A percentile compares a stretch with the other conserved stretches of the same genome.
phyloP scores from a whole-genome alignment of 2,888 invertebrate genomes.

The Ligdia adustata region DNA sequence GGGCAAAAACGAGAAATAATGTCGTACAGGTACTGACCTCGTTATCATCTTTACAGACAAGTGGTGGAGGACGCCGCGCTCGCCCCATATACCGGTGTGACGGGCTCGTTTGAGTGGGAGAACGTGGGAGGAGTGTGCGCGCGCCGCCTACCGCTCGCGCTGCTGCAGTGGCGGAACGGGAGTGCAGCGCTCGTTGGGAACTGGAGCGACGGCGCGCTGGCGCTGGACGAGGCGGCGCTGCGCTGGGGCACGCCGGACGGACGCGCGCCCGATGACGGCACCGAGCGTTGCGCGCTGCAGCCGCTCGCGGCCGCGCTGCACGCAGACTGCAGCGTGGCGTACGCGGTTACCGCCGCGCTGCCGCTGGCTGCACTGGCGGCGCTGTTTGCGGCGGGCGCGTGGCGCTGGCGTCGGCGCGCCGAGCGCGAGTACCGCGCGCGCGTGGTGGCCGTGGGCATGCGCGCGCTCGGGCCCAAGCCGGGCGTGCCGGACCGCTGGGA shows the following conservation, averaged over 20 bases:
- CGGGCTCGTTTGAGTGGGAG: constrained; percentile 62
- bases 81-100: constrained; percentile 52
- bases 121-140: constrained; percentile 89
- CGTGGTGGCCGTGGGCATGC: constrained; percentile 63
- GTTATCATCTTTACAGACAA: constrained; percentile 42
- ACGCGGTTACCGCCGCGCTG: constrained; percentile 69
- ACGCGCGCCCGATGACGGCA: constrained; percentile 87
- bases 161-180: constrained; percentile 86
- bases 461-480: constrained; percentile 52
- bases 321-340: constrained; percentile 89
- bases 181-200: constrained; percentile 73
- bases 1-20: no score
- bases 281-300: constrained; percentile 87
- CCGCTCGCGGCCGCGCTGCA: constrained; percentile 87
- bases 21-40: no score
- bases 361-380: constrained; percentile 50
- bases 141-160: constrained; percentile 62
- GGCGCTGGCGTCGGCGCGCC: constrained; percentile 59
- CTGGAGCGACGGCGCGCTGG: constrained; percentile 91
- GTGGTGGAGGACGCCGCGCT: constrained; percentile 49
- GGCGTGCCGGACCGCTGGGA: constrained; percentile 93
- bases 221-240: constrained; percentile 82
- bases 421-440: constrained; percentile 61
- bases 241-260: constrained; percentile 86
- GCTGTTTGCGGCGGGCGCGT: constrained; percentile 51